Evolutionary conservation across 1,140 invertebrate genomes (phyloP).

Genomic region (Drosophila parabipectinata): DNA sequence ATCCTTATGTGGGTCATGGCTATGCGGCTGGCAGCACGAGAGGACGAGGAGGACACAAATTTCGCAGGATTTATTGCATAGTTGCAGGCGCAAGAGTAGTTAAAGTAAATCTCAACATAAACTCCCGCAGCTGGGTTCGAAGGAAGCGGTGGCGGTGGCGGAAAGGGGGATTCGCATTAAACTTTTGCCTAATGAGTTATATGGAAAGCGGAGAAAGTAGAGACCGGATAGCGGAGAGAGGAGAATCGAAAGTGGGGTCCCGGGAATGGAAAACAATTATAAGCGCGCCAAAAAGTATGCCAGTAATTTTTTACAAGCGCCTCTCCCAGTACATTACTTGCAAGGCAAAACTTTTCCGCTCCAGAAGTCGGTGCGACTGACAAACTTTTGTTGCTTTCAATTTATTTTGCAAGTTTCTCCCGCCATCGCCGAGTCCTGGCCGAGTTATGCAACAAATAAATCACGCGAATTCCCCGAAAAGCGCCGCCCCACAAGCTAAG

Average conservation of each 20-base stretch:
- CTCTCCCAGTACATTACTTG: conserved; percentile 55
- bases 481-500: conserved; percentile 52
- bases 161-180: conserved; percentile 39
- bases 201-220: conserved; percentile 10
- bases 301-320: conserved; percentile 58
- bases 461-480: conserved; percentile 66
- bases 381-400: conserved; percentile 77
- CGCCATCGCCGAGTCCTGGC: conserved; percentile 6
- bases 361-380: conserved; percentile 38
- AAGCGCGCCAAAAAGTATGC: conserved; percentile 77
- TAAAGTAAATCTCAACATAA: conserved; percentile 73
- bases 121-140: conserved; percentile 32
- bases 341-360: conserved; percentile 55
- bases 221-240: not conserved
- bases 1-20: conserved; percentile 61
- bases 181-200: conserved; percentile 79
- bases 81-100: conserved; percentile 74
- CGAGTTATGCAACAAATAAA: conserved; percentile 78
- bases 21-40: conserved; percentile 21
- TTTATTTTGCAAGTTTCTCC: conserved; percentile 67
- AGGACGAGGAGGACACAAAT: conserved; percentile 59
- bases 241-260: conserved; percentile 9
- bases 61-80: conserved; percentile 76
- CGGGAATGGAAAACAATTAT: conserved; percentile 73
- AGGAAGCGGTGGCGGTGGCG: not conserved